A percentile compares a stretch with the other conserved stretches of the same genome.
Evolutionary conservation across 2,888 invertebrate species (phyloP).

Genomic region (Amiota communis): DNA sequence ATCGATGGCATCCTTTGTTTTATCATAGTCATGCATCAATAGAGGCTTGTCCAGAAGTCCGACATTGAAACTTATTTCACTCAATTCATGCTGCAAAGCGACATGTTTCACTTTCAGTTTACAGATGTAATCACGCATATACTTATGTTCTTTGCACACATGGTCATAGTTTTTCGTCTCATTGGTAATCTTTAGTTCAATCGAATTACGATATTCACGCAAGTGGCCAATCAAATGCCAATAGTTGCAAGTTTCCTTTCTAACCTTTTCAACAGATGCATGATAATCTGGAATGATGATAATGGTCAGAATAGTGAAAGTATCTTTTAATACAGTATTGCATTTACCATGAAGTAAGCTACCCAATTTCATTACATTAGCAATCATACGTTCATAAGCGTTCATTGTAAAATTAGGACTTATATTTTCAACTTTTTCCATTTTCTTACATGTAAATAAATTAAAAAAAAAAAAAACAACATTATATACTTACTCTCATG

Average conservation of each 20-base stretch:
- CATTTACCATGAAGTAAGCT: not conserved
- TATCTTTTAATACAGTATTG: not conserved
- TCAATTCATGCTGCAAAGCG: not conserved
- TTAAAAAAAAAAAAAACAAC: not conserved
- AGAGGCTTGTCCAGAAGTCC: not conserved
- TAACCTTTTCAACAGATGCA: not conserved
- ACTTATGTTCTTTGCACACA: too few relatives aligned
- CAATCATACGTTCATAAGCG: not conserved
- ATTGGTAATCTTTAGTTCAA: not conserved
- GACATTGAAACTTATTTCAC: not conserved
- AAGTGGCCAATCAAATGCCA: not conserved
- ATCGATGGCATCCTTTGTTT: not conserved
- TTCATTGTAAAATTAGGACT: not conserved
- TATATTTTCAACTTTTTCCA: not conserved
- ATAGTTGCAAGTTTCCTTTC: too few relatives aligned
- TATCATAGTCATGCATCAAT: conserved; percentile 2
- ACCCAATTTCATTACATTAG: not conserved
- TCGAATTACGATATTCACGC: not conserved
- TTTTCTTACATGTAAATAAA: not conserved
- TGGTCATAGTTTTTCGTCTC: not conserved
- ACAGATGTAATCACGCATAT: too few relatives aligned
- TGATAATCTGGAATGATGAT: not conserved
- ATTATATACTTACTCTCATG: too few relatives aligned
- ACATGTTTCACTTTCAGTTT: not conserved
- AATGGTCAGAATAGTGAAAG: not conserved